phyloP scores from a whole-genome alignment of 2,113 vertebrate genomes.

The Noturus placidus region DNA sequence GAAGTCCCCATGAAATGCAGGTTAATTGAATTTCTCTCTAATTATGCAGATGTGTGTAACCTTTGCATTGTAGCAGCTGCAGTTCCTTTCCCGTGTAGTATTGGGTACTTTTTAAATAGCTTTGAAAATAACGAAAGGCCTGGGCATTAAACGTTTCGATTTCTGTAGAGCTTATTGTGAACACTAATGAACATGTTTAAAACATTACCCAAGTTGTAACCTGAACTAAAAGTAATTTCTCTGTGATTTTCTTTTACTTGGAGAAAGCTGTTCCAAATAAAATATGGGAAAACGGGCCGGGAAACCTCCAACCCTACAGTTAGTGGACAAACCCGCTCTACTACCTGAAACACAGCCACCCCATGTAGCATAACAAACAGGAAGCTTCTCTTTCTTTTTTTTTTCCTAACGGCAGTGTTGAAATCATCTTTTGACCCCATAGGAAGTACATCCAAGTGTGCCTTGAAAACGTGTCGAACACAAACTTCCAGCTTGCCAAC shows the following conservation, averaged over 20 bases:
- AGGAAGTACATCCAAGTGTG: constrained; percentile 96
- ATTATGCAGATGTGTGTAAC: not conserved
- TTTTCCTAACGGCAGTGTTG: not conserved
- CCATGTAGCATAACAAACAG: not conserved
- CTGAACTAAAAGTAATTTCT: not conserved
- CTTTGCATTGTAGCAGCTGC: not conserved
- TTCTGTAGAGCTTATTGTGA: not conserved
- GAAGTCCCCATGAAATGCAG: not conserved
- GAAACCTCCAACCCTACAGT: no score
- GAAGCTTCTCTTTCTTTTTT: not conserved
- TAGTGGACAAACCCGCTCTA: no score
- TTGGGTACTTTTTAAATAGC: not conserved
- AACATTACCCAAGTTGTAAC: not conserved
- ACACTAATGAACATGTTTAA: not conserved
- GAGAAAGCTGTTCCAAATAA: not conserved
- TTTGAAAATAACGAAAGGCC: no score
- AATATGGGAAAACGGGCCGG: no score
- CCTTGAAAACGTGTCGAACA: constrained; percentile 88
- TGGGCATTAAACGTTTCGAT: no score
- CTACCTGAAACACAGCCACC: no score
- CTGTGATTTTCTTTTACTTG: not conserved
- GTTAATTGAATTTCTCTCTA: not conserved
- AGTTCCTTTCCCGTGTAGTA: not conserved
- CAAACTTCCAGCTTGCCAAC: constrained; percentile 83
- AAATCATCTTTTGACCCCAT: constrained; percentile 39